A percentile compares a stretch with the other conserved stretches of the same genome.
phyloP scores from a whole-genome alignment of 2,888 invertebrate species.

The Cataglyphis livida region DNA sequence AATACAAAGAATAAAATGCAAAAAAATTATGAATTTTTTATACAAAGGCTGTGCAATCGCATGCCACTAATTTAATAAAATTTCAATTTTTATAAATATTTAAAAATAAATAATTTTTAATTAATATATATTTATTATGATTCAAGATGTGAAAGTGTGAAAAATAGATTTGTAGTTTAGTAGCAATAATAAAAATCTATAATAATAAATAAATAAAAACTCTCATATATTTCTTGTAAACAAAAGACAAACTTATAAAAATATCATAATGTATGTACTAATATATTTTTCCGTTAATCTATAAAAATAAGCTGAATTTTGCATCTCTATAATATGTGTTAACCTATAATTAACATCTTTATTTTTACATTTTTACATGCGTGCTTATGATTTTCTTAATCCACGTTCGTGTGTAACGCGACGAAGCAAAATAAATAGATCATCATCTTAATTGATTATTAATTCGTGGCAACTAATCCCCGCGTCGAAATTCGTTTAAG shows the following conservation, averaged over 20 bases:
- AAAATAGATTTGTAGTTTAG: neutral
- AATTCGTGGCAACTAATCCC: neutral
- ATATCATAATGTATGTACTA: neutral
- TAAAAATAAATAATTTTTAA: neutral
- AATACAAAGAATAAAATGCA: neutral
- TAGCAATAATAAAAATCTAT: neutral
- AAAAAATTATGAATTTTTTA: neutral
- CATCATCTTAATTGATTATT: constrained; percentile 17
- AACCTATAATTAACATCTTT: neutral
- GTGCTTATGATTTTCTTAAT: neutral
- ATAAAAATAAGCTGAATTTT: neutral
- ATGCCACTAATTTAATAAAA: neutral
- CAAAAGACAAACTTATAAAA: neutral
- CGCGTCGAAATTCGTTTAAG: neutral
- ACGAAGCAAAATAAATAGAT: constrained; percentile 15
- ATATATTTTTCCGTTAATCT: neutral
- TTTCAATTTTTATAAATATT: neutral
- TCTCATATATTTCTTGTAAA: neutral
- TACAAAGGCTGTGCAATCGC: neutral
- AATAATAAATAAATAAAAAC: neutral
- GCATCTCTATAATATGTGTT: neutral
- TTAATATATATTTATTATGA: neutral
- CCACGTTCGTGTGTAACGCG: neutral
- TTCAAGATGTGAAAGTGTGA: neutral
- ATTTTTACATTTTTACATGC: neutral